Base-by-base conservation (phyloP, 2,113 vertebrate species). In the Notarius quadriscutis region DNA sequence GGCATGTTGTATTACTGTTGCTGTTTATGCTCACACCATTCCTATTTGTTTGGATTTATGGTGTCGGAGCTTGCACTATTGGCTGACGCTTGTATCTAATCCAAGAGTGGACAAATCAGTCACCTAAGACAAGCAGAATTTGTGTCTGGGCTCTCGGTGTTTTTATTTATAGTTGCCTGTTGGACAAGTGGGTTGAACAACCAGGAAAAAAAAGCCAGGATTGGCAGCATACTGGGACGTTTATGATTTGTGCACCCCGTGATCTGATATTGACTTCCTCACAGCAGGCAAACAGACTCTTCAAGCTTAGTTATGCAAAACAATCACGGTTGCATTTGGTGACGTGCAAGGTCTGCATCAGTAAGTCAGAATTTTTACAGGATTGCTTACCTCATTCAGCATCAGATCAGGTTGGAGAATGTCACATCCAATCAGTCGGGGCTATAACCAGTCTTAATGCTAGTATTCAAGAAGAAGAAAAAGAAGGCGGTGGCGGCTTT, bases 11-110 rank as follows among this genome's bases (percentile, higher is more conserved):
- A 7, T 55, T 71, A 55, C n/a, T 11, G 34, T 69, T 20, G 63
- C 27, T 71, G 15, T 80, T 34, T 34, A 58, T 8, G 15, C 8
- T 57, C 77, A 80, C 53, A 30, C n/a, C 1, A 17, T n/a, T n/a
- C 77, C 22, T n/a, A 18, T 79, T 79, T 79, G 51, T 55, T 41
- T 30, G 27, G 77, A 30, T 55, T 79, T 75, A 75, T 75, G 41
- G 25, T 50, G 1, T 50, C 48, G 12, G 74, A 51, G 14, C 75
- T 79, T 51, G 10, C 48, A n/a, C 18, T 53, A 53, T 50, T 12
- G 25, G 48, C 48, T 53, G 50, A 77, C 15, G 11, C 25, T 27
- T 34, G 14, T 58, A 80, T 18, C 27, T 58, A 22, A 30, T 58
- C 53, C 22, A 12, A 51, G 9, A 2, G 34, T 25, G 74, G 22